Percentiles rank a stretch among this genome's conserved stretches.
These are phyloP conservation scores for Oryzias sinensis DNA, from an alignment of 2,797 vertebrate species.

Conservation along the genomic window DNA sequence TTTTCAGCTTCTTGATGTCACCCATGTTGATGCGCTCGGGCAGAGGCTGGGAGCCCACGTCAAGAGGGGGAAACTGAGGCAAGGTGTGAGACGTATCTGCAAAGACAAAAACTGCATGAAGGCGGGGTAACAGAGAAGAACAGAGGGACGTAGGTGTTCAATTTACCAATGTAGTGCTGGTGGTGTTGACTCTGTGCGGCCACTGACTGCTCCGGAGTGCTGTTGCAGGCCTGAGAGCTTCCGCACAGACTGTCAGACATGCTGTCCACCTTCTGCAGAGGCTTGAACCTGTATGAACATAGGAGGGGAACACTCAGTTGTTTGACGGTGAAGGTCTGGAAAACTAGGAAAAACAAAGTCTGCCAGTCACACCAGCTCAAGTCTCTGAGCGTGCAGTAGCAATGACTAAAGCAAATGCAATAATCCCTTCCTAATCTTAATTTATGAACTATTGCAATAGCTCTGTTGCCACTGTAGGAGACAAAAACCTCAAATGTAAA, in stretches of 20 bases:
- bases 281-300: slow-evolving; percentile 84
- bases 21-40: slow-evolving; percentile 85
- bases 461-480: too few species aligned
- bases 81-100: slow-evolving; percentile 87
- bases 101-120: slow-evolving; percentile 20
- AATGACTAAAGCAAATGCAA: too few species aligned
- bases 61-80: slow-evolving; percentile 89
- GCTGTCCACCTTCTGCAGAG: slow-evolving; percentile 90
- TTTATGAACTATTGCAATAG: too few species aligned
- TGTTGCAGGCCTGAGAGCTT: slow-evolving; percentile 79
- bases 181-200: slow-evolving; percentile 95
- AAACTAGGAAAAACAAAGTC: background rate
- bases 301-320: slow-evolving; percentile 1
- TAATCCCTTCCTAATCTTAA: too few species aligned
- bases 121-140: background rate
- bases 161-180: slow-evolving; percentile 95
- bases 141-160: too few species aligned
- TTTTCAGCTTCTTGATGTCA: slow-evolving; percentile 90
- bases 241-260: slow-evolving; percentile 83
- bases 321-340: slow-evolving; percentile 11
- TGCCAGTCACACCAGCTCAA: background rate
- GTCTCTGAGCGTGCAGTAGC: too few species aligned
- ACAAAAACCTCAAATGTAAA: too few species aligned
- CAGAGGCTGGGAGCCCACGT: slow-evolving; percentile 80
- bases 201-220: slow-evolving; percentile 87